Conservation (phyloP, 2,888 invertebrate species). For the Melolontha melolontha region DNA sequence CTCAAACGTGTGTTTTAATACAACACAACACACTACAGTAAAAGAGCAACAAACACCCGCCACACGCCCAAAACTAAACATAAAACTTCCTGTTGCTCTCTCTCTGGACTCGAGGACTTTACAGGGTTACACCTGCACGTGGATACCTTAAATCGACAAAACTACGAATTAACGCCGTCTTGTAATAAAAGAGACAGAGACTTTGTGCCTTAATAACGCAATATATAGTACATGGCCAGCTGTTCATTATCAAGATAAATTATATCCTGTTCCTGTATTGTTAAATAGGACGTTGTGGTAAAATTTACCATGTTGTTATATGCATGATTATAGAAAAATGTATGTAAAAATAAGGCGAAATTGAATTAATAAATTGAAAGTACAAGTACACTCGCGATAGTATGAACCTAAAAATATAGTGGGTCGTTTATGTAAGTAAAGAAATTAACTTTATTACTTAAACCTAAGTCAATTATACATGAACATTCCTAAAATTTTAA, state of each 20-base stretch:
- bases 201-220: neutral
- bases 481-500: no score
- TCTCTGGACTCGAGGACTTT: neutral
- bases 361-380: no score
- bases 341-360: no score
- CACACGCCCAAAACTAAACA: conserved; percentile 24
- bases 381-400: no score
- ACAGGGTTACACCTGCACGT: conserved; percentile 7
- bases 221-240: conserved; percentile 1
- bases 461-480: no score
- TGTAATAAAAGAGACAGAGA: neutral
- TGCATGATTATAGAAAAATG: no score
- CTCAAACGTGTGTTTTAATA: conserved; percentile 4
- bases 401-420: no score
- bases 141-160: conserved; percentile 9
- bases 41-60: conserved; percentile 21
- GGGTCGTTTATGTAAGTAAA: no score
- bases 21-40: conserved; percentile 11
- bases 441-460: no score
- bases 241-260: conserved; percentile 31
- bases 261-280: conserved; percentile 22
- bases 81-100: conserved; percentile 13
- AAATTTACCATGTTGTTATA: no score
- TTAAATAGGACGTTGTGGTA: no score
- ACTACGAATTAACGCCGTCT: conserved; percentile 15